A percentile compares a stretch with the other conserved stretches of the same genome.
Evolutionary conservation across 1,140 invertebrate species (phyloP).

Genomic region (Ceratina japonica): DNA sequence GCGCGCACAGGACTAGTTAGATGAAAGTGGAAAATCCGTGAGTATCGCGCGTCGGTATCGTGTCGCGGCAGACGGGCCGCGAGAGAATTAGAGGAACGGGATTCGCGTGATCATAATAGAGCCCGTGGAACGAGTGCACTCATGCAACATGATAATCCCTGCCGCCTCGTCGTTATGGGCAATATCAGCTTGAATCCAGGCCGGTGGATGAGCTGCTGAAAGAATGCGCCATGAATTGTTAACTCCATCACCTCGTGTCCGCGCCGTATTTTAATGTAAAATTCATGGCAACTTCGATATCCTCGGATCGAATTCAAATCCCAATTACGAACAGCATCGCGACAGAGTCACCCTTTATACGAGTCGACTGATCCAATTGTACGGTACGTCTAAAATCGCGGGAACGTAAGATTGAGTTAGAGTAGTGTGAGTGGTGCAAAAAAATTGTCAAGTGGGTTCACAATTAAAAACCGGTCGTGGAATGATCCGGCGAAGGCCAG

Average conservation of each 20-base stretch:
- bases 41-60: slow-evolving; percentile 51
- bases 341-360: neutral
- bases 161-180: slow-evolving; percentile 62
- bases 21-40: slow-evolving; percentile 53
- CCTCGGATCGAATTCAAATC: neutral
- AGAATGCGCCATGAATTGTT: slow-evolving; percentile 20
- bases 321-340: neutral
- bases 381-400: neutral
- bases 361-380: no score
- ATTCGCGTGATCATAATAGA: slow-evolving; percentile 60
- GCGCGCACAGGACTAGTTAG: neutral
- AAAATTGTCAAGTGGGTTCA: neutral
- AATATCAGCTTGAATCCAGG: slow-evolving; percentile 55
- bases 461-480: neutral
- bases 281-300: neutral
- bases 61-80: slow-evolving; percentile 56
- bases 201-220: slow-evolving; percentile 39
- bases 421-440: neutral
- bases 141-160: slow-evolving; percentile 67
- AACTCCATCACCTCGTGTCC: neutral
- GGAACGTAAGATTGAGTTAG: neutral
- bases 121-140: slow-evolving; percentile 62
- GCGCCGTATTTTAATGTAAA: neutral
- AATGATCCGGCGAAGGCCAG: neutral
- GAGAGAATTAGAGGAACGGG: slow-evolving; percentile 61